These are phyloP conservation scores for Trematomus loennbergii DNA, from an alignment of 2,113 vertebrate species.

Conservation along the genomic window DNA sequence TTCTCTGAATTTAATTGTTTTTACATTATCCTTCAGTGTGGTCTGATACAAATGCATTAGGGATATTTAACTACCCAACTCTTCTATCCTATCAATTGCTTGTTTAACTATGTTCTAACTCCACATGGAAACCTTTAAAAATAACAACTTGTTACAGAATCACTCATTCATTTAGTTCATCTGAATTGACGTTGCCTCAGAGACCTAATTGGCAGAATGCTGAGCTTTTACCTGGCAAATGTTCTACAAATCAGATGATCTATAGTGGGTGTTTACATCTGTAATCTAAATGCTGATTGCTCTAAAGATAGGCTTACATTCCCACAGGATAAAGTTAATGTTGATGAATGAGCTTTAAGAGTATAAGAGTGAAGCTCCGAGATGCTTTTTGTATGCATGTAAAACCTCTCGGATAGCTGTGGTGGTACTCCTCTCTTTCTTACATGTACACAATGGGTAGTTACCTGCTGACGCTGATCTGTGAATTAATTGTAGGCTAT, in stretches of 20 bases:
- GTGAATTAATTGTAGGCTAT: neutral
- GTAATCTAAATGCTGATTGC: constrained; percentile 77
- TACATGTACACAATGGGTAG: neutral
- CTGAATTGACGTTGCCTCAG: constrained; percentile 16
- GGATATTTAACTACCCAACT: neutral
- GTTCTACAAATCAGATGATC: constrained; percentile 59
- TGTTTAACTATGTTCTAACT: constrained; percentile 2
- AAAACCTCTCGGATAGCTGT: constrained; percentile 16
- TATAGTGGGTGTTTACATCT: constrained; percentile 66
- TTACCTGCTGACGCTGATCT: neutral
- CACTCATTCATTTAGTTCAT: constrained; percentile 31
- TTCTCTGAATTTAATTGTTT: neutral
- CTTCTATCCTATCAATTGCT: constrained; percentile 7
- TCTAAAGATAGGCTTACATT: constrained; percentile 31
- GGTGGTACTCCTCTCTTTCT: neutral
- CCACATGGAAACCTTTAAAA: neutral
- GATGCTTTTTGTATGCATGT: constrained; percentile 17
- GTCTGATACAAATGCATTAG: neutral
- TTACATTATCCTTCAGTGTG: neutral
- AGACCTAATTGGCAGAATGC: constrained; percentile 53
- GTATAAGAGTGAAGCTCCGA: constrained; percentile 10
- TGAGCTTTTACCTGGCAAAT: constrained; percentile 58
- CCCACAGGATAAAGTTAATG: constrained; percentile 47
- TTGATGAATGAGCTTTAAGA: constrained; percentile 62
- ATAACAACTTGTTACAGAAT: neutral